Evolutionary conservation across 2,888 invertebrate genomes (phyloP).

Genomic region (Didymodactylos carnosus): DNA sequence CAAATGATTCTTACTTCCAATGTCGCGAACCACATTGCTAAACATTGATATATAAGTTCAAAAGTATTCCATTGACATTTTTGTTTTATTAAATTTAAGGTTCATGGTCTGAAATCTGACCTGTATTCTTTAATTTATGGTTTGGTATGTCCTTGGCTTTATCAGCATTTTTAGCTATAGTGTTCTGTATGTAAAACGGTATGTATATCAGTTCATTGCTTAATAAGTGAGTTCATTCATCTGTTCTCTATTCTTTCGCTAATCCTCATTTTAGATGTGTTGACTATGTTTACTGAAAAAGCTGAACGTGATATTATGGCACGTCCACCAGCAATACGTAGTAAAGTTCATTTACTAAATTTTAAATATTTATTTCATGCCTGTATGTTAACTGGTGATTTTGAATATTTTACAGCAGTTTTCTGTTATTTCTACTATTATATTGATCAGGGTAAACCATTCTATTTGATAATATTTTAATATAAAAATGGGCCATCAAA

Average conservation of each 20-base stretch:
- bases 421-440: not conserved
- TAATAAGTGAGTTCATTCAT: too few species aligned
- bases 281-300: not conserved
- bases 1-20: constrained; percentile 99
- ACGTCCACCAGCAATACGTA: not conserved
- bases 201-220: too few species aligned
- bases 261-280: not conserved
- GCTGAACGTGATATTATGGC: not conserved
- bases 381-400: not conserved
- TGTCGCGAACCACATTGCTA: constrained; percentile 99
- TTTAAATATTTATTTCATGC: not conserved
- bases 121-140: too few species aligned
- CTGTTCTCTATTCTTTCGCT: too few species aligned
- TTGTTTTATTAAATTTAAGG: too few species aligned
- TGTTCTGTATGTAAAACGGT: too few species aligned
- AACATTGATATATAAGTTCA: too few species aligned
- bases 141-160: too few species aligned
- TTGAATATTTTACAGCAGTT: not conserved
- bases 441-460: not conserved
- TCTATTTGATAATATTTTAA: not conserved
- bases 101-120: too few species aligned
- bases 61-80: too few species aligned
- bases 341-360: not conserved
- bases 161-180: too few species aligned
- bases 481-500: not conserved